phyloP scores from a whole-genome alignment of 2,113 vertebrate genomes.

The Helogale parvula region DNA sequence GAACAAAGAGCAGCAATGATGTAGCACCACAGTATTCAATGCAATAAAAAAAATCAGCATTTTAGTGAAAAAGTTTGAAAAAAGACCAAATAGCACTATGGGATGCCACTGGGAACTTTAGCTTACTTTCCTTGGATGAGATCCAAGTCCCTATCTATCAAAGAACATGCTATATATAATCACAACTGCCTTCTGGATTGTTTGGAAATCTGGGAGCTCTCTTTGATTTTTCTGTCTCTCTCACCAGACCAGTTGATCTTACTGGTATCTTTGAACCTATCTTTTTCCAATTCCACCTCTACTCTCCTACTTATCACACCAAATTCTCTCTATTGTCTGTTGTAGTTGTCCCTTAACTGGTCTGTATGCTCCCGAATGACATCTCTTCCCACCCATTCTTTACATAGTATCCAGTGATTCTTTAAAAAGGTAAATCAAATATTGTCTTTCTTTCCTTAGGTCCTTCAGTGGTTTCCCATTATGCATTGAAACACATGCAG shows the following conservation, averaged over 20 bases:
- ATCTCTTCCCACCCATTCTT: not conserved
- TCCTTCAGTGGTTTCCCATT: not conserved
- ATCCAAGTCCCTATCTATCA: not conserved
- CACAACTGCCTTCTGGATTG: not conserved
- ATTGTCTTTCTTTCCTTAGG: not conserved
- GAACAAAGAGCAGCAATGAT: not conserved
- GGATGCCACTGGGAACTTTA: not conserved
- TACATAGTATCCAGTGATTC: not conserved
- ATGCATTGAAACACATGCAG: too few relatives aligned
- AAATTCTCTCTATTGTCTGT: not conserved
- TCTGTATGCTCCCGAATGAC: not conserved
- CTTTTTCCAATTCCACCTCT: not conserved
- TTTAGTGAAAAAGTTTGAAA: conserved; percentile 10
- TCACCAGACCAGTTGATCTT: not conserved
- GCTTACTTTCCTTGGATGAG: not conserved
- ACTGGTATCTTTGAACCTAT: not conserved
- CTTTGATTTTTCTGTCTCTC: not conserved
- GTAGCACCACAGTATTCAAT: not conserved
- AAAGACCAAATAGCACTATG: not conserved
- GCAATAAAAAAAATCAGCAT: not conserved
- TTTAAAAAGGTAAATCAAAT: not conserved
- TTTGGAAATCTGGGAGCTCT: not conserved
- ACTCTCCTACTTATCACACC: not conserved
- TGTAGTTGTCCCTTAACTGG: not conserved
- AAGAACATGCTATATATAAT: not conserved